Evolutionary conservation across 2,888 invertebrate species (phyloP), one percentile per base, ranked within the genome.

Genomic region (Clistopyga incitator): DNA sequence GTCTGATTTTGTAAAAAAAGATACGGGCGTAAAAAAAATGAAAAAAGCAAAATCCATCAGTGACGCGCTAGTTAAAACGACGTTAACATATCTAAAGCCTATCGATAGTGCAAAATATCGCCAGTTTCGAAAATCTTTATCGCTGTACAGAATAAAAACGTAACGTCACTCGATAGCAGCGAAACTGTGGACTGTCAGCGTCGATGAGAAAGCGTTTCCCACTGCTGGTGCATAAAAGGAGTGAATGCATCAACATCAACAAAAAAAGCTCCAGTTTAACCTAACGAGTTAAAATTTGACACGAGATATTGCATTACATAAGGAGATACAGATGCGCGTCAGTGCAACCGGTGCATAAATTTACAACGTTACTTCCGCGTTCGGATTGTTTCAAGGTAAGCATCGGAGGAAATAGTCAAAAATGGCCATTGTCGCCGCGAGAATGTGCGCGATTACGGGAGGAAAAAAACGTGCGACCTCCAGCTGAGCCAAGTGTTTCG

Each of bases 401-500:
- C 34, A n/a, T n/a, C 18, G 25, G 61, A 15, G 3, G 10, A 56
- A 42, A 34, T 38, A 70, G 54, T 82, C 64, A n/a, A 25, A 78
- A 81, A 72, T 72, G 29, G 70, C 65, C 65, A 76, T 74, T 75
- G 70, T 79, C 54, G 77, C 42, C n/a, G 45, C 29, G 50, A 8
- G 65, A 42, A 38, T 38, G 50, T 38, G 15, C 50, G 59, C 34
- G 54, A 75, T 64, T 74, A 38, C 78, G 54, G 45, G 65, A 61
- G 11, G 77, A 67, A 81, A 86, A 86, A 87, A 87, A 85, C 80
- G 82, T 82, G 79, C 81, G 81, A 82, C 79, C 85, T 79, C 84
- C 82, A 85, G 81, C 86, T 77, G 82, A 84, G 85, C 77, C 82
- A 81, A 86, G 81, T 81, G 78, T 68, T 65, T 83, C 56, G 71